Percentiles rank a stretch among this genome's conserved stretches.
These are phyloP conservation scores for Emmelina monodactyla DNA, from an alignment of 2,888 invertebrate species.

Conservation along the genomic window DNA sequence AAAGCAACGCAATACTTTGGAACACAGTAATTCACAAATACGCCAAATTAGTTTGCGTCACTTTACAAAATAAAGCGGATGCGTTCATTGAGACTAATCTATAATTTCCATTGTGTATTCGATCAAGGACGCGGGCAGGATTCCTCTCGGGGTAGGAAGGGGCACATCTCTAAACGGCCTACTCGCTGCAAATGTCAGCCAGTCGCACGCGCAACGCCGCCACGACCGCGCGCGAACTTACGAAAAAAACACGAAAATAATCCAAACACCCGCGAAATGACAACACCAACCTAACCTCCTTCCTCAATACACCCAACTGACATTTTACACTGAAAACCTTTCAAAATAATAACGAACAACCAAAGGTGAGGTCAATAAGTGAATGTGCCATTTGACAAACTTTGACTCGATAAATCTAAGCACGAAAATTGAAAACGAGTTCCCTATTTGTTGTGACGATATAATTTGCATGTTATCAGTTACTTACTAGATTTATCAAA, in stretches of 20 bases:
- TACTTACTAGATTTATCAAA: neutral
- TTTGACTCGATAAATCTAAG: no score
- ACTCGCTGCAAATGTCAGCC: constrained; percentile 17
- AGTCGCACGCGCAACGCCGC: constrained; percentile 15
- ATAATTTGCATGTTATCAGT: no score
- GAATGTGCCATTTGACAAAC: constrained; percentile 14
- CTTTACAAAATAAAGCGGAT: no score
- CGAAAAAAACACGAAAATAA: constrained; percentile 10
- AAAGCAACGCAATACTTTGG: no score
- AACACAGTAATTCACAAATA: no score
- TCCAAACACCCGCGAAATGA: constrained; percentile 1
- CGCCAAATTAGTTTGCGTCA: no score
- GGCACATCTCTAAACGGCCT: constrained; percentile 13
- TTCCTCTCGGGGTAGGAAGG: constrained; percentile 17
- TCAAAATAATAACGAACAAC: neutral
- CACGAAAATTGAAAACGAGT: no score
- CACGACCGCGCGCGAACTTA: constrained; percentile 14
- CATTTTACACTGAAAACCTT: neutral
- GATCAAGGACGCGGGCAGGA: constrained; percentile 19
- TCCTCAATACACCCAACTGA: no score
- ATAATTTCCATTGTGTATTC: constrained; percentile 7
- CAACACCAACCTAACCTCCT: constrained; percentile 7
- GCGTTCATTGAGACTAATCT: no score
- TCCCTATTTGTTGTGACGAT: no score
- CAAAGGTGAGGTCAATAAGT: constrained; percentile 19